Conservation (phyloP, 2,888 invertebrate species). For the Hirtodrosophila confusa region DNA sequence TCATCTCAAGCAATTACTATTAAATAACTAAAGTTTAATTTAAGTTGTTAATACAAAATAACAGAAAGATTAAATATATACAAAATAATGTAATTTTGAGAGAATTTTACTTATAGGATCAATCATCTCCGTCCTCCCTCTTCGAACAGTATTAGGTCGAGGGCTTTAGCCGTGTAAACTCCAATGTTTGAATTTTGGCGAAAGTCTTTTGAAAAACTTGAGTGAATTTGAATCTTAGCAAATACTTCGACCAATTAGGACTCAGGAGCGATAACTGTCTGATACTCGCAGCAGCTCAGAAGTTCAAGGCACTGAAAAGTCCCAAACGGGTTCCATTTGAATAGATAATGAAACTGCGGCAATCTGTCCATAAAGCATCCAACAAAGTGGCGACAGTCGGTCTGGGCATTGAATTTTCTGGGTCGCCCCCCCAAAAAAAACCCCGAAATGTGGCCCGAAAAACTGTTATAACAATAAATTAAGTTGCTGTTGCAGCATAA, state of each 20-base stretch:
- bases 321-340: slow-evolving; percentile 33
- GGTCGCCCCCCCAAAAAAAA: slow-evolving; percentile 7
- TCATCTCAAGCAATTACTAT: too few species aligned
- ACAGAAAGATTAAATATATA: too few species aligned
- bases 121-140: too few species aligned
- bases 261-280: neutral
- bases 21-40: too few species aligned
- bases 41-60: too few species aligned
- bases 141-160: too few species aligned
- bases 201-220: slow-evolving; percentile 10
- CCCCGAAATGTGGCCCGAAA: slow-evolving; percentile 48
- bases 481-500: slow-evolving; percentile 77
- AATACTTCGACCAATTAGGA: slow-evolving; percentile 16
- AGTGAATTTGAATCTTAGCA: neutral
- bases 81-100: too few species aligned
- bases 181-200: too few species aligned
- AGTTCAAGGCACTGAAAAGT: slow-evolving; percentile 3
- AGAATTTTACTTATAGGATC: too few species aligned
- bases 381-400: slow-evolving; percentile 56
- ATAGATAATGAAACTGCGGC: slow-evolving; percentile 53
- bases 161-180: too few species aligned
- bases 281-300: slow-evolving; percentile 11
- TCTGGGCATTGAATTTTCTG: slow-evolving; percentile 27
- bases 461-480: slow-evolving; percentile 76
- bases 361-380: slow-evolving; percentile 55